Percentiles rank a stretch among this genome's conserved stretches.
Conservation (phyloP, 2,113 vertebrate species). For the Sorex araneus region DNA sequence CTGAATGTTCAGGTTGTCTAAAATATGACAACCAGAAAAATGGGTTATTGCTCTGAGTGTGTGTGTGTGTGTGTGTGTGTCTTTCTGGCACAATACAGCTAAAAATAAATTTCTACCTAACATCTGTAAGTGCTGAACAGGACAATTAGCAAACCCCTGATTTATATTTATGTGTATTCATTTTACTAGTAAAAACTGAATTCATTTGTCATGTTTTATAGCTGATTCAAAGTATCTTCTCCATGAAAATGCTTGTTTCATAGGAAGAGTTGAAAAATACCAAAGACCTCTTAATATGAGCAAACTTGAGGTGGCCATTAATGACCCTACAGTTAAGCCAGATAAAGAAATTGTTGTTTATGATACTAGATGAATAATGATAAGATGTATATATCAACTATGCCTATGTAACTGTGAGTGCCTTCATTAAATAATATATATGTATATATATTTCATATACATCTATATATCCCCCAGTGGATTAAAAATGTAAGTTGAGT, state of each 20-base stretch:
- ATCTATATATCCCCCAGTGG: too few species aligned
- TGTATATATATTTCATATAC: too few species aligned
- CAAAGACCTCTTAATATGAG: slow-evolving; percentile 10
- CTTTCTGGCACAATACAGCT: slow-evolving; percentile 62
- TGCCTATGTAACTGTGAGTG: too few species aligned
- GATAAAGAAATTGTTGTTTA: not conserved
- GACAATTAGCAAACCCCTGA: slow-evolving; percentile 64
- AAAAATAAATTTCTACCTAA: slow-evolving; percentile 64
- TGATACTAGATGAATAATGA: not conserved
- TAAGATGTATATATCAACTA: not conserved
- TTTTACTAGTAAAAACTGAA: slow-evolving; percentile 65
- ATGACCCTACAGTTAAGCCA: not conserved
- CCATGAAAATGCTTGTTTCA: slow-evolving; percentile 23
- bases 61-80: not conserved
- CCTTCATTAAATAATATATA: too few species aligned
- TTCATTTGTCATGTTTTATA: slow-evolving; percentile 67
- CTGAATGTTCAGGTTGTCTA: slow-evolving; percentile 56
- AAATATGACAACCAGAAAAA: slow-evolving; percentile 68
- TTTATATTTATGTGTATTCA: slow-evolving; percentile 64
- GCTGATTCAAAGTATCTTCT: slow-evolving; percentile 58
- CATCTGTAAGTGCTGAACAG: slow-evolving; percentile 66
- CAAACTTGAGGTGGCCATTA: not conserved
- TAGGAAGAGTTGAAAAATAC: slow-evolving; percentile 35
- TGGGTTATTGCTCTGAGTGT: slow-evolving; percentile 50
- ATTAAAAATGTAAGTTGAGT: too few species aligned